Percentiles rank a stretch among this genome's conserved stretches.
phyloP scores from a whole-genome alignment of 2,888 invertebrate genomes.

The Callosobruchus maculatus region DNA sequence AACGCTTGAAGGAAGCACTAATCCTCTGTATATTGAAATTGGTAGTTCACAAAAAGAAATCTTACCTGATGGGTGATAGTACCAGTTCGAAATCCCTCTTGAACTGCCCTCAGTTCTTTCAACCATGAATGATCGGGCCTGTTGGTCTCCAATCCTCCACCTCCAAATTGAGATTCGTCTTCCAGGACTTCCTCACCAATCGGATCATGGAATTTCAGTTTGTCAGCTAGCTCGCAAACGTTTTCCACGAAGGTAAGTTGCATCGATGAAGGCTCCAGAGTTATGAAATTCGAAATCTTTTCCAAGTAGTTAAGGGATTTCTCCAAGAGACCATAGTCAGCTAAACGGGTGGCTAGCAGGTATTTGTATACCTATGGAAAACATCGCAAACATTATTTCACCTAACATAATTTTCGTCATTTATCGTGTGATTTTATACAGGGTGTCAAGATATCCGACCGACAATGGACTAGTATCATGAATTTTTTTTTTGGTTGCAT shows the following conservation, averaged over 20 bases:
- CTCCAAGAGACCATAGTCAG: slow-evolving; percentile 73
- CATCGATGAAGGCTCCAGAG: slow-evolving; percentile 55
- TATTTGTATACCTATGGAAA: slow-evolving; percentile 75
- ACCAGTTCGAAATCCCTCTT: slow-evolving; percentile 38
- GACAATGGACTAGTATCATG: no score
- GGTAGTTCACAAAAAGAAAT: no score
- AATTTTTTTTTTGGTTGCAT: no score
- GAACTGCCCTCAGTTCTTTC: slow-evolving; percentile 49
- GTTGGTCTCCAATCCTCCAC: slow-evolving; percentile 34
- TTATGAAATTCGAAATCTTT: slow-evolving; percentile 67
- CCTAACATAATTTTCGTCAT: no score
- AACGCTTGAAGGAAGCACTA: no score
- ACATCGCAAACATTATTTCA: no score
- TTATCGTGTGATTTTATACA: no score
- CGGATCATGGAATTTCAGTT: slow-evolving; percentile 46
- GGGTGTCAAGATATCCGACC: no score
- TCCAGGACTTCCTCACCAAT: slow-evolving; percentile 33
- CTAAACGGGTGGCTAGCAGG: slow-evolving; percentile 71
- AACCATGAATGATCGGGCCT: slow-evolving; percentile 59
- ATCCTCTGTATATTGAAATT: no score
- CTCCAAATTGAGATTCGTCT: slow-evolving; percentile 41
- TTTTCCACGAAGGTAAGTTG: slow-evolving; percentile 54
- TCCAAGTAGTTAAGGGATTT: slow-evolving; percentile 84
- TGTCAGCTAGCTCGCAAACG: slow-evolving; percentile 50
- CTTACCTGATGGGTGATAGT: slow-evolving; percentile 37